A percentile compares a stretch with the other conserved stretches of the same genome.
Evolutionary conservation across 2,113 vertebrate genomes (phyloP).

Genomic region (Oreocharis arfaki): DNA sequence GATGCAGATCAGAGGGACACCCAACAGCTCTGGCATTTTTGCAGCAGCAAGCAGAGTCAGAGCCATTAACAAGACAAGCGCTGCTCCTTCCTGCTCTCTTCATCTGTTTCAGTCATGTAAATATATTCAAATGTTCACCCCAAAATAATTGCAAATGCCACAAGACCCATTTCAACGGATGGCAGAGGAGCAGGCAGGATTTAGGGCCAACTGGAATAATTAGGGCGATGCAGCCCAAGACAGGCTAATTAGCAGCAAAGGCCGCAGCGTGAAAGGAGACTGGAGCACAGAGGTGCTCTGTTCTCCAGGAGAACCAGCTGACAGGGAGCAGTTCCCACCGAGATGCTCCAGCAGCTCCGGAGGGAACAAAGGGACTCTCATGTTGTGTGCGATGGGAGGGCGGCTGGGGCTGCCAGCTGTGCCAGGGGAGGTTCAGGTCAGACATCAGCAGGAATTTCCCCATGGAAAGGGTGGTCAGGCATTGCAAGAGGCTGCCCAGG

Average conservation of each 20-base stretch:
- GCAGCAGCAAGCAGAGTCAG: not conserved
- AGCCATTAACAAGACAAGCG: not conserved
- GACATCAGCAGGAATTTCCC: not conserved
- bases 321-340: not conserved
- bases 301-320: not conserved
- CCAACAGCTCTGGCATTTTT: not conserved
- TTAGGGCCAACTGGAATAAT: not conserved
- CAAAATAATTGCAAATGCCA: not conserved
- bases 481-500: not conserved
- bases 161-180: not conserved
- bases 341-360: not conserved
- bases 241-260: constrained; percentile 4
- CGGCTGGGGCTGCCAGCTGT: not conserved
- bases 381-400: not conserved
- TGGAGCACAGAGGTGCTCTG: constrained; percentile 31
- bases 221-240: not conserved
- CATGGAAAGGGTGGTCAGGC: not conserved
- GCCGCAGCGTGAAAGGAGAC: not conserved
- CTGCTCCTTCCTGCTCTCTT: not conserved
- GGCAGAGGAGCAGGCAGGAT: not conserved
- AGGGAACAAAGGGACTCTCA: not conserved
- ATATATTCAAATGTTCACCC: not conserved
- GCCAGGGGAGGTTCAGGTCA: not conserved
- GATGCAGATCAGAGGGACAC: not conserved
- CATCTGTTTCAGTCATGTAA: not conserved